Base-by-base conservation (phyloP, 1,140 invertebrate genomes). In the Drosophila bocki region DNA sequence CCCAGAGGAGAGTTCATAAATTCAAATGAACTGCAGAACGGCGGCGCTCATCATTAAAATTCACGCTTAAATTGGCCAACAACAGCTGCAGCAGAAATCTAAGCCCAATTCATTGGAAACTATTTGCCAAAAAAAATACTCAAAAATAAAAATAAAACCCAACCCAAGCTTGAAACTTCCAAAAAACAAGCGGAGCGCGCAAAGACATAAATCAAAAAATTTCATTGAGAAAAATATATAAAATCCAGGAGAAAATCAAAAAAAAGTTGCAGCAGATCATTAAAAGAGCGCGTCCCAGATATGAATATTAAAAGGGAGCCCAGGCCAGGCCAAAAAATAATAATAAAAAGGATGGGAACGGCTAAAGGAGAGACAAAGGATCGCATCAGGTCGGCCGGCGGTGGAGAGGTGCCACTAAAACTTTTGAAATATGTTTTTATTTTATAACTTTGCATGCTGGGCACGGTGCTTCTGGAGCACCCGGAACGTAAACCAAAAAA, bases 391-490 rank as follows among this genome's bases (percentile, higher is more conserved):
- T 19, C 45, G 37, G 41, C 39, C 45, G 37, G 47, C 39, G 26
- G 26, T 41, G 39, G 75, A 80, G 83, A 91, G 87, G 80, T 91
- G 83, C 87, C 87, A 91, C 87, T 91, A 91, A 91, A 91, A 88
- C 77, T 87, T 91, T 91, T 91, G 88, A 91, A 91, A 91, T 84
- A 91, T 91, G 84, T 87, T 87, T 88, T 87, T 87, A 88, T 87
- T 88, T 87, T 87, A 87, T 87, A 88, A 88, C 80, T 87, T 80
- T 83, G 84, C 84, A 87, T 87, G 84, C 84, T 87, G 84, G 79
- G 84, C 85, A 88, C 84, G 84, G 77, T 83, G 84, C 84, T 87
- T 87, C 84, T 87, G 84, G 84, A 80, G 80, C 83, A 88, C 77
- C 76, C 83, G 75, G 65, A 85, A 86, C 47, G 48, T 68, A 50